A percentile compares a stretch with the other conserved stretches of the same genome.
Evolutionary conservation across 1,140 invertebrate species (phyloP).

Genomic region (Samia ricini): DNA sequence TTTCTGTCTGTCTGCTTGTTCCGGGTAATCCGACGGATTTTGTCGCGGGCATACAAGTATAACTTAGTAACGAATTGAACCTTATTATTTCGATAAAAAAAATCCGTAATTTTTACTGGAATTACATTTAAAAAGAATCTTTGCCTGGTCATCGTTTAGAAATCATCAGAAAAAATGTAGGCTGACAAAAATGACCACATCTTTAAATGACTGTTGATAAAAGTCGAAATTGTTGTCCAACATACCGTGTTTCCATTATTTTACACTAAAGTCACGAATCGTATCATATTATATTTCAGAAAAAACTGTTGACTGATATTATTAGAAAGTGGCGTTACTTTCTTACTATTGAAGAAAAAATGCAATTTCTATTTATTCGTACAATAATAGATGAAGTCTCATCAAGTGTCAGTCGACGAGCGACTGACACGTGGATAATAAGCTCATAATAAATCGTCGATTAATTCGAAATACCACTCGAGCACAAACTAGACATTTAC

Average conservation of each 20-base stretch:
- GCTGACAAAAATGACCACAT: too few relatives aligned
- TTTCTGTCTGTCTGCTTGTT: too few relatives aligned
- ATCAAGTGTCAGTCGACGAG: background rate
- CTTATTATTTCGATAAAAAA: too few relatives aligned
- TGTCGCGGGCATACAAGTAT: too few relatives aligned
- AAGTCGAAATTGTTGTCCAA: too few relatives aligned
- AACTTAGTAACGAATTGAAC: too few relatives aligned
- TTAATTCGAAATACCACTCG: background rate
- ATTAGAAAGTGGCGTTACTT: background rate
- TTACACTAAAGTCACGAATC: background rate
- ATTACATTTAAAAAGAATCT: too few relatives aligned
- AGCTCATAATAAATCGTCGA: background rate
- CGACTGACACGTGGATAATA: background rate
- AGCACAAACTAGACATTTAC: background rate
- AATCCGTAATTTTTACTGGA: too few relatives aligned
- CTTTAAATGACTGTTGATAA: too few relatives aligned
- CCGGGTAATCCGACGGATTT: too few relatives aligned
- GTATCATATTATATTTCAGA: background rate
- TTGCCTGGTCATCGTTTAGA: too few relatives aligned
- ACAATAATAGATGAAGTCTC: background rate
- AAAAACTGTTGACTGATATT: background rate
- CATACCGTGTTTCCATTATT: background rate
- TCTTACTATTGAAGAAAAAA: background rate
- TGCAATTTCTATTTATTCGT: background rate
- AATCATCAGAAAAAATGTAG: too few relatives aligned